Conservation (phyloP, 2,888 invertebrate genomes). For the Clunio marinus region DNA sequence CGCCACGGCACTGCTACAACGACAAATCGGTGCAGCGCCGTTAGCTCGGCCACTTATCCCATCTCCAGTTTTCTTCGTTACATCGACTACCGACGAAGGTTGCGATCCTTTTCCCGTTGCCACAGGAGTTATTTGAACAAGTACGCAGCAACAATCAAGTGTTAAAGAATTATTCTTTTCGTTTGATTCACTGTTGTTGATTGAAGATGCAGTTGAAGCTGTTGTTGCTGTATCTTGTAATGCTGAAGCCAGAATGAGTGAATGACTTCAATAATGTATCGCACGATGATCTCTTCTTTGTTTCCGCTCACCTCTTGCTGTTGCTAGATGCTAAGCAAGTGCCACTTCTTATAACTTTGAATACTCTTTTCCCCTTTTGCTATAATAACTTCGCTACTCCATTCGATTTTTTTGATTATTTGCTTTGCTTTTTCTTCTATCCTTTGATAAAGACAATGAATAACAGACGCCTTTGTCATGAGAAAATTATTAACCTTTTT, state of each 20-base stretch:
- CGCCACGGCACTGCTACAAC: conserved; percentile 38
- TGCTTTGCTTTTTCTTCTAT: neutral
- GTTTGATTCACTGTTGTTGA: conserved; percentile 36
- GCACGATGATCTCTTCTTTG: neutral
- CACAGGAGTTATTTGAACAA: conserved; percentile 53
- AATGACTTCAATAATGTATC: neutral
- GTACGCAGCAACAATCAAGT: conserved; percentile 54
- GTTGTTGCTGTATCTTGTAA: conserved; percentile 30
- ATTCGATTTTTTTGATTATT: conserved; percentile 19
- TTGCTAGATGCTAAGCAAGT: neutral
- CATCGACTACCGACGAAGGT: conserved; percentile 32
- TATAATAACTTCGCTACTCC: conserved; percentile 24
- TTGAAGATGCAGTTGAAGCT: conserved; percentile 37
- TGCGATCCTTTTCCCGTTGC: conserved; percentile 42
- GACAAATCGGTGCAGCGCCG: conserved; percentile 35
- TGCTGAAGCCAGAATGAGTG: conserved; percentile 39
- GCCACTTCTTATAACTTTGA: conserved; percentile 28
- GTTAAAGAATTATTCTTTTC: conserved; percentile 52
- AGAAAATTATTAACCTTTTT: neutral
- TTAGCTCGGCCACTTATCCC: conserved; percentile 35
- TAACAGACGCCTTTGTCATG: neutral
- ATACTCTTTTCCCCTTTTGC: conserved; percentile 6
- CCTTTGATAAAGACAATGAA: too few relatives aligned
- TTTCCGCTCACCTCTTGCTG: neutral
- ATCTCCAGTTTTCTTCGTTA: conserved; percentile 34